Evolutionary conservation across 2,797 vertebrate species (phyloP).

Genomic region (Danio kyathit): DNA sequence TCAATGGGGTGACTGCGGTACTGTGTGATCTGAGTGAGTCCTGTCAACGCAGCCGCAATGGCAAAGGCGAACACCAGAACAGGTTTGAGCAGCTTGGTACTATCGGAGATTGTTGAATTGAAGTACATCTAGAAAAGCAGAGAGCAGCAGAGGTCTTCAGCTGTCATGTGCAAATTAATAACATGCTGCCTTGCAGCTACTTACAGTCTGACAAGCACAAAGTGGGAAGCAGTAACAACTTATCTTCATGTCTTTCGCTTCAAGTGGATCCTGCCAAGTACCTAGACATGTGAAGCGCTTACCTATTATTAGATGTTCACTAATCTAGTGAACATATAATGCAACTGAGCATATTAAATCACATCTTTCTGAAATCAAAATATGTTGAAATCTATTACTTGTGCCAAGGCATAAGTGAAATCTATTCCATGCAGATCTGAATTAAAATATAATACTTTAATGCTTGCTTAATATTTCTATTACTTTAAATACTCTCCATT

Average conservation of each 20-base stretch:
- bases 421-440: not conserved
- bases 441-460: not conserved
- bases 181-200: constrained; percentile 24
- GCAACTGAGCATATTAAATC: constrained; percentile 20
- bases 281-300: constrained; percentile 21
- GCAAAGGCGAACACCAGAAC: constrained; percentile 93
- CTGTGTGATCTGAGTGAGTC: constrained; percentile 93
- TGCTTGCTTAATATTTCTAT: constrained; percentile 1
- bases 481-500: not conserved
- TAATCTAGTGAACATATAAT: constrained; percentile 14
- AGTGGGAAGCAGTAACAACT: constrained; percentile 35
- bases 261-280: constrained; percentile 44
- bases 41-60: constrained; percentile 90
- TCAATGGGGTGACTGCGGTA: constrained; percentile 87
- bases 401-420: not conserved
- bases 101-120: constrained; percentile 93
- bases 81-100: constrained; percentile 95
- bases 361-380: not conserved
- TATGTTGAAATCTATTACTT: constrained; percentile 26
- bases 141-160: constrained; percentile 46
- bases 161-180: constrained; percentile 44
- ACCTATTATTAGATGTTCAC: constrained; percentile 35
- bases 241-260: constrained; percentile 39
- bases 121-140: constrained; percentile 91
- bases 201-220: constrained; percentile 30